Evolutionary conservation across 2,888 invertebrate species (phyloP).

Genomic region (Trichogramma dendrolimi): DNA sequence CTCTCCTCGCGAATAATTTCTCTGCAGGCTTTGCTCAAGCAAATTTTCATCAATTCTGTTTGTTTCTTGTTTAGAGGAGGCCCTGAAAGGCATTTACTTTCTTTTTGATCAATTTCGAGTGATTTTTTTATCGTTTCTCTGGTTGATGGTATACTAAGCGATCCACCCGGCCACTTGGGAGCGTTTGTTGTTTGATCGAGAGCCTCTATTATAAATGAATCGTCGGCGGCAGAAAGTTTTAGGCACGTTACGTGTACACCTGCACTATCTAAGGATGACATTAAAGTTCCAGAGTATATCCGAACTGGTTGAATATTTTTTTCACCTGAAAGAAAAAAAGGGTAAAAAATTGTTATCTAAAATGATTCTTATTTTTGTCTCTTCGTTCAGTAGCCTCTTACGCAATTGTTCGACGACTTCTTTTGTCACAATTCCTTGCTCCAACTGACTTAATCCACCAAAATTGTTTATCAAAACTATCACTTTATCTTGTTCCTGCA

Average conservation of each 20-base stretch:
- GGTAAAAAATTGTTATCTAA: background rate
- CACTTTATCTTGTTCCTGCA: conserved; percentile 50
- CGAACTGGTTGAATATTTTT: conserved; percentile 32
- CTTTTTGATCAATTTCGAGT: conserved; percentile 12
- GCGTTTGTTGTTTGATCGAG: conserved; percentile 61
- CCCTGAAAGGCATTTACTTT: conserved; percentile 28
- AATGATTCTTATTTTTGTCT: background rate
- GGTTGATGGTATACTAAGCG: conserved; percentile 44
- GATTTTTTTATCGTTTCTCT: conserved; percentile 6
- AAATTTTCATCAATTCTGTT: conserved; percentile 41
- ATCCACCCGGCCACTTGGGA: conserved; percentile 58
- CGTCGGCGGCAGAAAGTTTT: conserved; percentile 52
- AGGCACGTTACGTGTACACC: conserved; percentile 73
- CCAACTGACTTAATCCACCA: conserved; percentile 70
- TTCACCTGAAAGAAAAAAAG: background rate
- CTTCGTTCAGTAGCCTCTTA: conserved; percentile 43
- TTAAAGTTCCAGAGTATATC: conserved; percentile 54
- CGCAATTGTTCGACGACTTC: conserved; percentile 65
- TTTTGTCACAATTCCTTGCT: conserved; percentile 68
- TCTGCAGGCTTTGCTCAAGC: conserved; percentile 49
- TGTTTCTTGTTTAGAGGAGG: conserved; percentile 32
- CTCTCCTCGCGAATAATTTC: conserved; percentile 39
- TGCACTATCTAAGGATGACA: conserved; percentile 75
- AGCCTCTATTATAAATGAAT: conserved; percentile 55
- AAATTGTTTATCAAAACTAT: conserved; percentile 74